Evolutionary conservation across 1,140 invertebrate genomes (phyloP), one percentile per base, ranked within the genome.

Genomic region (Zaprionus gabonicus): DNA sequence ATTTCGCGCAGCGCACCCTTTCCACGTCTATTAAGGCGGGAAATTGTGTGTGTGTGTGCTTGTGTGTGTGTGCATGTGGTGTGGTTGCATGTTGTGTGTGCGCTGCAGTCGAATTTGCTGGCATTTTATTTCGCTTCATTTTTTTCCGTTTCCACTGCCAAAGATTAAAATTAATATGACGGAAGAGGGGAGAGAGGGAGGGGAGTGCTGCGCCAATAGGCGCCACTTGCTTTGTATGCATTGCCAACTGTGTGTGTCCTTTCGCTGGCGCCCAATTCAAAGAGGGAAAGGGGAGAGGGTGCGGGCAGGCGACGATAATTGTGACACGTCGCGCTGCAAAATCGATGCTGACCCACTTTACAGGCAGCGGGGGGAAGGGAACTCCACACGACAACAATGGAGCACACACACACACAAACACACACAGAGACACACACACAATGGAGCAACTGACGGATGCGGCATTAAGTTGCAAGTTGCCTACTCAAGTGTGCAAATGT

Each of bases 311-410:
- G 41, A 65, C 78, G 76, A 90, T 84, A 88, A 88, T 87, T 88
- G 80, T 83, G 84, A 87, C 83, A 90, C 85, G 81, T 83, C 78
- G 81, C 80, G 66, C 62, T 71, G 63, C 68, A 90, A 90, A 90
- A 90, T 90, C 85, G 85, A 90, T 90, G 86, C 70, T 90, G 85
- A 90, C 85, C 85, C 80, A 90, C 78, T 90, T 90, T 57, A 84
- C 60, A 68, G 71, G 55, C 77, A 53, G 57, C 20, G 1, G 1
- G 10, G 9, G 20, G 46, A 41, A 34, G 38, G 25, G 57, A 20
- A 23, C 57, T 58, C 55, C 28, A 60, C 51, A 55, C 59, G 36
- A 74, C 41, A 55, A 71, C 65, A 71, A 55, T 58, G 34, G 31
- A 20, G 69, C 38, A 64, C 71, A 65, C 74, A 64, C 53, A 63